Conservation (phyloP, 2,888 invertebrate species). For the Danaus chrysippus region DNA sequence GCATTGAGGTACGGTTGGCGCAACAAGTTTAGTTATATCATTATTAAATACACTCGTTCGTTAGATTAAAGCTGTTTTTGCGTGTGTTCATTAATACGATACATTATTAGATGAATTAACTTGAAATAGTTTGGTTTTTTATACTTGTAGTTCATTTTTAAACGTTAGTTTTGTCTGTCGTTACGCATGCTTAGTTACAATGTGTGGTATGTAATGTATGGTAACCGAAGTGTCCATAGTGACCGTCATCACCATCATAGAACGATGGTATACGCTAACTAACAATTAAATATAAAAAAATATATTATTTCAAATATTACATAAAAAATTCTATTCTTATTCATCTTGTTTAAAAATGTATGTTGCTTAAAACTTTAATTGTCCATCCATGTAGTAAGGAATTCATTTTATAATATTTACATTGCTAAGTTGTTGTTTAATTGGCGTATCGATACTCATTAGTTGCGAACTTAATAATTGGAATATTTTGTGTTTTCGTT, state of each 20-base stretch:
- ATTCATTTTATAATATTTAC: no score
- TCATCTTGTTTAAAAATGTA: no score
- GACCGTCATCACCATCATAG: conserved; percentile 22
- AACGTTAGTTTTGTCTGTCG: conserved; percentile 8
- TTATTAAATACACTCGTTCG: no score
- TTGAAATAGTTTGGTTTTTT: not conserved
- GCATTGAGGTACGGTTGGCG: conserved; percentile 18
- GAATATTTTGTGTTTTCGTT: not conserved
- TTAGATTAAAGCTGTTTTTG: no score
- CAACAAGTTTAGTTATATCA: no score
- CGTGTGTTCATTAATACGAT: no score
- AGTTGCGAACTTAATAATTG: conserved; percentile 3
- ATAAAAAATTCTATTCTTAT: not conserved
- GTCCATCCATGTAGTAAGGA: no score
- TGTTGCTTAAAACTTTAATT: no score
- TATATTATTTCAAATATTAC: no score
- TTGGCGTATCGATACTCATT: conserved; percentile 15
- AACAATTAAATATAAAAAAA: not conserved
- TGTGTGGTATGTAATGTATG: conserved; percentile 18
- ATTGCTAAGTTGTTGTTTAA: not conserved
- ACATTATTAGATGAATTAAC: no score
- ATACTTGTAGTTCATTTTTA: not conserved
- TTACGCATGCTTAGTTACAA: conserved; percentile 13
- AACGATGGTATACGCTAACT: conserved; percentile 16
- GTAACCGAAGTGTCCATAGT: conserved; percentile 25